Conservation (phyloP, 2,113 vertebrate genomes). For the Gavia stellata region DNA sequence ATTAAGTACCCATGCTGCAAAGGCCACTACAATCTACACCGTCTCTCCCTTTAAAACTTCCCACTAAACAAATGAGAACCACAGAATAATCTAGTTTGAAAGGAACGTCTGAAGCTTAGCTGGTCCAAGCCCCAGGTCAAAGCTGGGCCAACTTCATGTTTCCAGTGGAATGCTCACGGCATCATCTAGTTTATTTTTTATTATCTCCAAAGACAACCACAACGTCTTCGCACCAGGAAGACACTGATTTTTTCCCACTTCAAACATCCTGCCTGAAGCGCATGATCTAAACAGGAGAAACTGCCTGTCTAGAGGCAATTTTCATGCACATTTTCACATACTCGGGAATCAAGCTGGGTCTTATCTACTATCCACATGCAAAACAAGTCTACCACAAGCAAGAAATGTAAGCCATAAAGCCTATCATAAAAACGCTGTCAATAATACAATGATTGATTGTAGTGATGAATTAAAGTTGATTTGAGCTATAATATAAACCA, state of each 20-base stretch:
- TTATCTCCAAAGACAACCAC: not conserved
- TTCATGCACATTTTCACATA: not conserved
- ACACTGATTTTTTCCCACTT: not conserved
- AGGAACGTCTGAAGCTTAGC: not conserved
- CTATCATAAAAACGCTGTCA: rapidly evolving
- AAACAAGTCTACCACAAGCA: not conserved
- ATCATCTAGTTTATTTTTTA: not conserved
- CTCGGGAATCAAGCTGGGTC: not conserved
- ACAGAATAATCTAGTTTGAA: not conserved
- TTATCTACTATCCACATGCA: not conserved
- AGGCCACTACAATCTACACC: not conserved
- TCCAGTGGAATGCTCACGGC: not conserved
- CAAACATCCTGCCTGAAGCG: not conserved
- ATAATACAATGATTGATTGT: not conserved
- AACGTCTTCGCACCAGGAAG: rapidly evolving
- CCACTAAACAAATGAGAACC: not conserved
- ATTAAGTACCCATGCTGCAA: not conserved
- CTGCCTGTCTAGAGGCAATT: not conserved
- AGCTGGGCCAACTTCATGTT: not conserved
- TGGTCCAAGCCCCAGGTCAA: not conserved
- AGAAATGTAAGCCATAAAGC: not conserved
- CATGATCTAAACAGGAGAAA: not conserved
- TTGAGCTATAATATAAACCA: not conserved
- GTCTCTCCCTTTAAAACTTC: not conserved
- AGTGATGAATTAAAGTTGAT: not conserved